Base-by-base conservation (phyloP, 2,113 vertebrate genomes). In the Percina caprodes region DNA sequence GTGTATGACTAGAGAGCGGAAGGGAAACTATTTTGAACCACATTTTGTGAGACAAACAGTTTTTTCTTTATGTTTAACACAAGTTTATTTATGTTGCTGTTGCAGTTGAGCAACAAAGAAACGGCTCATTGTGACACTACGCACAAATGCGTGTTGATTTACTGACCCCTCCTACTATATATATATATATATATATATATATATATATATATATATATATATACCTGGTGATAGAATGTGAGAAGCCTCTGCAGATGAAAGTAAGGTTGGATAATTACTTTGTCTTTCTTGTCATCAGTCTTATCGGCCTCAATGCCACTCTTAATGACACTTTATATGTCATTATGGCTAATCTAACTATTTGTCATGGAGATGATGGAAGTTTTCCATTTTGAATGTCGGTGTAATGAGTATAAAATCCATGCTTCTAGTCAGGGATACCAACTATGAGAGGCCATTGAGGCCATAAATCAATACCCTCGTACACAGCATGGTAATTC, bases 321-420 rank as follows among this genome's bases (percentile, higher is more conserved):
- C 60, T 59, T 56, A 79, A 75, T 67, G 74, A 52, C 46, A 69
- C 63, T 78, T 81, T 10, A 42, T 13, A 23, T 58, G 72, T 69
- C 77, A 56, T 56, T 71, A 70, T 62, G 65, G 49, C 63, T 69
- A 56, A 82, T 82, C 56, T 63, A 33, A 85, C 42, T n/a, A 61
- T 72, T 56, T 51, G 15, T 74, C 69, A 56, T 30, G 52, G 21
- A 45, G 60, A 80, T 59, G 77, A 80, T 59, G 46, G 63, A 68
- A 77, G 68, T 30, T 68, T 48, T 83, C 35, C 51, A 80, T 73
- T 81, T 68, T 72, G 54, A 80, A 56, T 56, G 67, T 69, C 78
- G 21, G 51, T 3, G 51, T 59, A 87, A 85, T 83, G 74, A 82
- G 39, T 67, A 42, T 70, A 61, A 87, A 83, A 77, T 68, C 55